Evolutionary conservation across 1,140 invertebrate species (phyloP), one percentile per base, ranked within the genome.

Genomic region (Atta texana): DNA sequence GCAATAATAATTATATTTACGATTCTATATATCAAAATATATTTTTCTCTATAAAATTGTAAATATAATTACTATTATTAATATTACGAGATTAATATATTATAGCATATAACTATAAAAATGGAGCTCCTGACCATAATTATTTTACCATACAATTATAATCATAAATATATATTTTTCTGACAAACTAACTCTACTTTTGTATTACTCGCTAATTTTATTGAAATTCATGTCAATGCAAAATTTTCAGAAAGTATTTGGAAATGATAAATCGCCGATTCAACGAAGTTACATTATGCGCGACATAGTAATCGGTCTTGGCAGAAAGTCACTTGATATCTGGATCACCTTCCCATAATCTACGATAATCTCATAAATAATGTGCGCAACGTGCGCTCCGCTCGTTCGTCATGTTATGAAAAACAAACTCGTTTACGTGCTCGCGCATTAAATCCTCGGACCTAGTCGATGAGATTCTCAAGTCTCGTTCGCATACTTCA

Each of bases 321-420:
- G 86, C 63, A 87, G 75, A 85, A 74, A 76, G 78, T 77, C 78
- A 88, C 89, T 91, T 89, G 87, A 86, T 88, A 92, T 86, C 89
- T 68, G 85, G 87, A 89, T 87, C 92, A 93, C 91, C 92, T 90
- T 92, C 88, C 87, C 88, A 93, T 93, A 93, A 94, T 94, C 92
- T 93, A 87, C 89, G 87, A 90, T 94, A 93, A 94, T 93, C 93
- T 92, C 92, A 93, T 94, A 93, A 94, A 94, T 93, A 94, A 94
- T 93, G 91, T 90, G 90, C 53, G 64, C 64, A 24, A 80, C 64
- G 77, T 91, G 91, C 88, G 55, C 84, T 71, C 21, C 71, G 59
- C n/a, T 34, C 53, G 80, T 51, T 59, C 31, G 28, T 51, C 74
- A 57, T 53, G 71, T 69, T 87, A 88, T 64, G 78, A 80, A 86